Percentiles rank a stretch among this genome's conserved stretches.
phyloP scores from a whole-genome alignment of 1,140 invertebrate genomes.

The Matsumurasca onukii region DNA sequence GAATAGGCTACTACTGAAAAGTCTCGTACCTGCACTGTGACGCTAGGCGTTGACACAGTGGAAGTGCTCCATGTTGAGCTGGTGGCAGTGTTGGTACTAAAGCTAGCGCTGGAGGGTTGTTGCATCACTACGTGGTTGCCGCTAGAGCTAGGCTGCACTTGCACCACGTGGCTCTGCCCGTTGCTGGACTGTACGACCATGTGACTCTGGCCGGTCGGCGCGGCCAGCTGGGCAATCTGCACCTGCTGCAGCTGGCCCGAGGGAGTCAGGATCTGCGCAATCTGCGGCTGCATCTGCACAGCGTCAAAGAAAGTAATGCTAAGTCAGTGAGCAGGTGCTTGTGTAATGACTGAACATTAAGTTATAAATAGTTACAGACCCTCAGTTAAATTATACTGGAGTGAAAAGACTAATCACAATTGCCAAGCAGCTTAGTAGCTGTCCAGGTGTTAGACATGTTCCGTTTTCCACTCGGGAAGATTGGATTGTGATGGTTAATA shows the following conservation, averaged over 20 bases:
- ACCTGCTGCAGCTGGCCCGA: constrained; percentile 86
- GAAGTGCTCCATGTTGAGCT: constrained; percentile 45
- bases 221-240: constrained; percentile 60
- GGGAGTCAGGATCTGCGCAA: constrained; percentile 84
- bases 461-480: too few relatives aligned
- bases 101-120: constrained; percentile 46
- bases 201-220: constrained; percentile 20
- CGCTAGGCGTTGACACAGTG: constrained; percentile 42
- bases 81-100: constrained; percentile 44
- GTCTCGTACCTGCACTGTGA: constrained; percentile 46
- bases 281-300: constrained; percentile 60
- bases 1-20: too few relatives aligned
- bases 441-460: too few relatives aligned
- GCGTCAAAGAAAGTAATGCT: too few relatives aligned
- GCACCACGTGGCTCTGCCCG: background rate
- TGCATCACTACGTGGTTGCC: constrained; percentile 28
- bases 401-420: too few relatives aligned
- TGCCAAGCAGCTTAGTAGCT: too few relatives aligned
- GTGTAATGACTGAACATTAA: too few relatives aligned
- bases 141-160: constrained; percentile 19
- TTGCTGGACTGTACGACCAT: constrained; percentile 28
- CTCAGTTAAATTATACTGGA: too few relatives aligned
- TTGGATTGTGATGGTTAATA: too few relatives aligned
- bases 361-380: too few relatives aligned
- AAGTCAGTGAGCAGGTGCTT: too few relatives aligned